Percentiles rank a stretch among this genome's conserved stretches.
These are phyloP conservation scores for Eristalis intricaria DNA, from an alignment of 2,888 invertebrate species.

Conservation along the genomic window DNA sequence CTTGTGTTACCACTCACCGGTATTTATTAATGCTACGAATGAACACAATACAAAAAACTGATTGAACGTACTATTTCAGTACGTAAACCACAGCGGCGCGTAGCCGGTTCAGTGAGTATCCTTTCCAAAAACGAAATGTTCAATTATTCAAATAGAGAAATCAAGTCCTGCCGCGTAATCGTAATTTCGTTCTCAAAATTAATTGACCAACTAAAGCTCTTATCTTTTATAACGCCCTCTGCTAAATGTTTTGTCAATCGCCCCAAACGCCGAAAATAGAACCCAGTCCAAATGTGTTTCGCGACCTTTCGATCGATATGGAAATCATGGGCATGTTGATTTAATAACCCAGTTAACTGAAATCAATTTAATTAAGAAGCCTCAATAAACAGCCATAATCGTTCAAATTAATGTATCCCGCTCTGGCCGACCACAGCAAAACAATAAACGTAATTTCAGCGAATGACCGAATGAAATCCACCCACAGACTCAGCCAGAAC, in stretches of 20 bases:
- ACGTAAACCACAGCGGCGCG: too few species aligned
- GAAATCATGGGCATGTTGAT: not conserved
- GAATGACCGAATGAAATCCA: not conserved
- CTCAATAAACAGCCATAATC: not conserved
- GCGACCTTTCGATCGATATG: not conserved
- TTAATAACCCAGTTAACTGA: not conserved
- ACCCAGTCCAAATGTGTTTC: not conserved
- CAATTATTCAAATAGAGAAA: too few species aligned
- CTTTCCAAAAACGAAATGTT: too few species aligned
- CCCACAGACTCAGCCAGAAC: not conserved
- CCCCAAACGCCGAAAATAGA: not conserved
- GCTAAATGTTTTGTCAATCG: not conserved
- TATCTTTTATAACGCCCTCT: not conserved
- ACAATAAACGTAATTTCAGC: not conserved
- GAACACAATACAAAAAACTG: too few species aligned
- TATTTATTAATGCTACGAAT: too few species aligned
- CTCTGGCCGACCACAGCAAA: not conserved
- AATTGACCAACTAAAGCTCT: not conserved
- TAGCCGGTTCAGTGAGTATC: too few species aligned
- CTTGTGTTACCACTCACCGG: too few species aligned
- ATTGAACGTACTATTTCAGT: too few species aligned
- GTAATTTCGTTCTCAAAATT: not conserved
- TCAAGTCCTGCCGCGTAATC: too few species aligned
- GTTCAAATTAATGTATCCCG: not conserved
- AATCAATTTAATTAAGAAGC: not conserved